phyloP scores from a whole-genome alignment of 2,888 invertebrate species.

The Dromius quadrimaculatus region DNA sequence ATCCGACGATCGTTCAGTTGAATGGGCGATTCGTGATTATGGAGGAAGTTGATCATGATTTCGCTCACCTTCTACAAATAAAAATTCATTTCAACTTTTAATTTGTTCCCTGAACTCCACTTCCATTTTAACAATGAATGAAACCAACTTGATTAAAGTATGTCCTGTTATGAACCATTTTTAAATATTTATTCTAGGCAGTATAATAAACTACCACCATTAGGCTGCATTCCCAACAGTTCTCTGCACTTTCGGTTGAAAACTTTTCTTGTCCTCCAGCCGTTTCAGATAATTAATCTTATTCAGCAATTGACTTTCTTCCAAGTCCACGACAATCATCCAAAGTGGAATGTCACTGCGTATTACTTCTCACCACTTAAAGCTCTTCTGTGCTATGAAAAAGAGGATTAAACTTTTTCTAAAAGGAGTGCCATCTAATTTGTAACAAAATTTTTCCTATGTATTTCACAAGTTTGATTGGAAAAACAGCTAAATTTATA shows the following conservation, averaged over 20 bases:
- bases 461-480: too few relatives aligned
- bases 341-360: slow-evolving; percentile 45
- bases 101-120: too few relatives aligned
- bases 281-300: slow-evolving; percentile 48
- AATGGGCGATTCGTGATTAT: background rate
- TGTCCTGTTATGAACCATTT: background rate
- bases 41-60: background rate
- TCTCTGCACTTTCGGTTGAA: slow-evolving; percentile 42
- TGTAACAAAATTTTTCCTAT: background rate
- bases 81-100: too few relatives aligned
- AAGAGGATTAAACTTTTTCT: slow-evolving; percentile 5
- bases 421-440: slow-evolving; percentile 5
- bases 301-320: slow-evolving; percentile 44
- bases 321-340: slow-evolving; percentile 31
- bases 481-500: too few relatives aligned
- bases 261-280: slow-evolving; percentile 45
- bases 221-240: slow-evolving; percentile 47
- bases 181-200: too few relatives aligned
- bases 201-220: slow-evolving; percentile 41
- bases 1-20: slow-evolving; percentile 11
- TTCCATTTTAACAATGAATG: too few relatives aligned
- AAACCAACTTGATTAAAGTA: background rate
- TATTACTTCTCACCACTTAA: slow-evolving; percentile 34
- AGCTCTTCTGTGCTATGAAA: slow-evolving; percentile 5
- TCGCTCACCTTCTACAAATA: too few relatives aligned